Conservation (phyloP, 2,797 vertebrate species). For the Heterohyrax brucei region DNA sequence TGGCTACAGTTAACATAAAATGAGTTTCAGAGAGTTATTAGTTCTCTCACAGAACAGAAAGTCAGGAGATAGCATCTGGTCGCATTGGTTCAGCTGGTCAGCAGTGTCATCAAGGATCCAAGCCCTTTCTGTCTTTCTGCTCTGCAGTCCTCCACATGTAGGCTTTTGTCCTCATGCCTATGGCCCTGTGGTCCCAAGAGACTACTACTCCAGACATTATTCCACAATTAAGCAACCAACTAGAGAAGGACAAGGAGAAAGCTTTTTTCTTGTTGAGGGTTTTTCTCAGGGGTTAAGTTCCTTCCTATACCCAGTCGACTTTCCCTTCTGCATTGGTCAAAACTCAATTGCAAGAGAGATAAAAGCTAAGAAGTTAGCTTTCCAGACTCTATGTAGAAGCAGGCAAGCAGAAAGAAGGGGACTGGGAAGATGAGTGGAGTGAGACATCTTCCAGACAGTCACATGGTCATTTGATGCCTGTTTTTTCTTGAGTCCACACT, state of each 20-base stretch:
- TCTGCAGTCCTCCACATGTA: neutral
- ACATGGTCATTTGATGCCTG: neutral
- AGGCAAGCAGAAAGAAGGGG: neutral
- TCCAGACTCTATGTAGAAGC: neutral
- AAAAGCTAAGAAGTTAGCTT: neutral
- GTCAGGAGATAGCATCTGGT: neutral
- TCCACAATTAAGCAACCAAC: neutral
- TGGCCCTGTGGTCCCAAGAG: neutral
- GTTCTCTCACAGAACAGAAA: neutral
- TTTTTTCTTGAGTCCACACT: neutral
- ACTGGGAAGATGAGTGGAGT: neutral
- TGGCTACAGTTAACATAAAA: neutral
- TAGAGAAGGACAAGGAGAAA: neutral
- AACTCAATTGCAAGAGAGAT: neutral
- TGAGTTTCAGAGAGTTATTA: neutral
- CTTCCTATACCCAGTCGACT: neutral
- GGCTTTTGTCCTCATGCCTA: neutral
- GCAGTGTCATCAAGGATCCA: no score
- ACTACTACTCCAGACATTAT: neutral
- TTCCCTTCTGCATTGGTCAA: neutral
- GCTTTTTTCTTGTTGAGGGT: neutral
- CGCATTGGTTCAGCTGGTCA: neutral
- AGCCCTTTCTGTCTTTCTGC: neutral
- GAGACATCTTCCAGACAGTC: neutral
- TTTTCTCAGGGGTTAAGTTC: neutral